Evolutionary conservation across 2,113 vertebrate species (phyloP).

Genomic region (Coreoperca whiteheadi): DNA sequence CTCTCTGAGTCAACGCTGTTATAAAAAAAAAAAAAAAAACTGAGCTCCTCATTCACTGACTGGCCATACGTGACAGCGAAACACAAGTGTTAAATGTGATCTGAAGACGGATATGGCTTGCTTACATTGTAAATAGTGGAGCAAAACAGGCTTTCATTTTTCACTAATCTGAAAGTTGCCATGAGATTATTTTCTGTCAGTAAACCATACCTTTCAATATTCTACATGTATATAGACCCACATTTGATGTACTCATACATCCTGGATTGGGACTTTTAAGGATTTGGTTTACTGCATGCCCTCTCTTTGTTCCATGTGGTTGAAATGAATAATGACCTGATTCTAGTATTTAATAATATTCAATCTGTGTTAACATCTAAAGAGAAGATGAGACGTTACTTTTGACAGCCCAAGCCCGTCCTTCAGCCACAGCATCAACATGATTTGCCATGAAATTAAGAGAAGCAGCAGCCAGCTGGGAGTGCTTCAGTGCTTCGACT

Average conservation of each 20-base stretch:
- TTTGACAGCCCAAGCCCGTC: conserved; percentile 46
- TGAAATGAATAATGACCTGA: conserved; percentile 48
- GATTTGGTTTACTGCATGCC: conserved; percentile 64
- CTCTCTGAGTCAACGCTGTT: conserved; percentile 11
- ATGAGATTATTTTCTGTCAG: conserved; percentile 29
- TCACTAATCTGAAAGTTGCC: background rate
- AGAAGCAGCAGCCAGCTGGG: conserved; percentile 17
- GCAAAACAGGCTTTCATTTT: conserved; percentile 18
- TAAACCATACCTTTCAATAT: conserved; percentile 6
- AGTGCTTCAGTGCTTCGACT: conserved; percentile 28
- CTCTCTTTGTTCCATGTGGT: conserved; percentile 55
- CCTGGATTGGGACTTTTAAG: conserved; percentile 59
- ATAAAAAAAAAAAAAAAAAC: background rate
- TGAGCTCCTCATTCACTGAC: background rate
- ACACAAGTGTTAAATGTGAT: background rate
- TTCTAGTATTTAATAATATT: conserved; percentile 41
- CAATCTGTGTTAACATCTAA: conserved; percentile 35
- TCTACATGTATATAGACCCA: conserved; percentile 20
- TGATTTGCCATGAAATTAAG: conserved; percentile 21
- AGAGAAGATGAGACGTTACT: background rate
- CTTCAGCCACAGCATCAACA: conserved; percentile 44
- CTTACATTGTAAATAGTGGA: conserved; percentile 45
- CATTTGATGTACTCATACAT: conserved; percentile 14
- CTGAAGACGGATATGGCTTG: background rate
- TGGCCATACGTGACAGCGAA: background rate